A percentile compares a stretch with the other conserved stretches of the same genome.
phyloP scores from a whole-genome alignment of 2,113 vertebrate genomes.

The Tricholaema leucomelas region DNA sequence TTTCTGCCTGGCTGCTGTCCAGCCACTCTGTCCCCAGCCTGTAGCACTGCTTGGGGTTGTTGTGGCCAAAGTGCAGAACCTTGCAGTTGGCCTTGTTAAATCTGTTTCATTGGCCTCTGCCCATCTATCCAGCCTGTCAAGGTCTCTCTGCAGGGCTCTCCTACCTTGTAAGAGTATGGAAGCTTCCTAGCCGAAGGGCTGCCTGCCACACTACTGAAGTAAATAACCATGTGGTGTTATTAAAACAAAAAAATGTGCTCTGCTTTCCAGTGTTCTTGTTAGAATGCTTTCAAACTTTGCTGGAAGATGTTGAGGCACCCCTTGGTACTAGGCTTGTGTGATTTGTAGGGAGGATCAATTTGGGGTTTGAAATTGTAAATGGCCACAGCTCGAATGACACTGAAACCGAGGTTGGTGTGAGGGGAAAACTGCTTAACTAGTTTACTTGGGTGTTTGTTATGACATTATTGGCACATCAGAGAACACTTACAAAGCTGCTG shows the following conservation, averaged over 20 bases:
- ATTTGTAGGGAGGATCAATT: not conserved
- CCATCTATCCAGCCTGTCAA: too few relatives aligned
- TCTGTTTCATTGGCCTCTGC: too few relatives aligned
- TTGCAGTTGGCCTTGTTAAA: too few relatives aligned
- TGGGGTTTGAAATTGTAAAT: not conserved
- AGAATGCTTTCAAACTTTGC: not conserved
- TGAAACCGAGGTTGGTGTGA: not conserved
- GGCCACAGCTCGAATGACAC: not conserved
- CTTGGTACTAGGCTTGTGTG: not conserved
- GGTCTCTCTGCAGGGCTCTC: too few relatives aligned
- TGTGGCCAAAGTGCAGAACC: too few relatives aligned
- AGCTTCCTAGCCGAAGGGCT: not conserved
- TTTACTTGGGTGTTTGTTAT: slow-evolving; percentile 35
- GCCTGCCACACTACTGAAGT: not conserved
- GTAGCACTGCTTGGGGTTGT: too few relatives aligned
- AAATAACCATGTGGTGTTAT: not conserved
- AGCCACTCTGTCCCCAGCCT: too few relatives aligned
- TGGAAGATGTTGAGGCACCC: not conserved
- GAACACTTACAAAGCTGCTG: not conserved
- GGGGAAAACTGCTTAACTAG: not conserved
- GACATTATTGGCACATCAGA: slow-evolving; percentile 27
- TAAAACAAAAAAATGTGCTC: not conserved
- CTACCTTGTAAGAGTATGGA: not conserved
- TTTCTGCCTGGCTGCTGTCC: too few relatives aligned
- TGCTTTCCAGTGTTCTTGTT: not conserved